Conservation (phyloP, 2,797 vertebrate genomes). For the Myiotriccus ornatus region DNA sequence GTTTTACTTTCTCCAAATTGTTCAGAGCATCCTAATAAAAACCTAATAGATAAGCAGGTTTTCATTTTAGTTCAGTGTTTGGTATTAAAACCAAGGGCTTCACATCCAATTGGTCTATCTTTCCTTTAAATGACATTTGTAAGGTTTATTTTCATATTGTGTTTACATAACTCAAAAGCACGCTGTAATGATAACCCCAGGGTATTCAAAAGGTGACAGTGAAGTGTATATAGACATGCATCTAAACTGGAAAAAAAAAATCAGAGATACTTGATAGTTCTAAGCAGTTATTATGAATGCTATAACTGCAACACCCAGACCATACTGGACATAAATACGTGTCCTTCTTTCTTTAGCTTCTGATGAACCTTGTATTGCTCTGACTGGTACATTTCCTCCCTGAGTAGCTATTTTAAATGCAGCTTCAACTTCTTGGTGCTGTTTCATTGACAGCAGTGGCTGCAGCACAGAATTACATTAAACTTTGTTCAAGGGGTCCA, state of each 20-base stretch:
- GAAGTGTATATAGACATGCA: not conserved
- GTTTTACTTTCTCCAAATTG: not conserved
- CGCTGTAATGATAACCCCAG: not conserved
- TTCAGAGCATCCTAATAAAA: not conserved
- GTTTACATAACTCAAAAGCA: not conserved
- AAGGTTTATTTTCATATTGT: not conserved
- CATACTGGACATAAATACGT: not conserved
- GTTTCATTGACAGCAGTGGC: not conserved
- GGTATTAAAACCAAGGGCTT: not conserved
- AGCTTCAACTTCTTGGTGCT: not conserved
- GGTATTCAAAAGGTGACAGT: not conserved
- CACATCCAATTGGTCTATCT: not conserved
- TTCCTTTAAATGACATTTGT: not conserved
- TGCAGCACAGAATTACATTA: not conserved
- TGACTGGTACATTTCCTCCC: not conserved
- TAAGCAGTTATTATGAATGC: not conserved
- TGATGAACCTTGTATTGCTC: not conserved
- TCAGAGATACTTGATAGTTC: not conserved
- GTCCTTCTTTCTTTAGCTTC: not conserved
- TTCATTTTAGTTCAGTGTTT: not conserved
- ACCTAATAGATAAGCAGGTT: not conserved
- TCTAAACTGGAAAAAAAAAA: not conserved
- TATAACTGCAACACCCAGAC: not conserved
- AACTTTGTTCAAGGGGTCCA: not conserved
- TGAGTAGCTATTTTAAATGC: not conserved